Base-by-base conservation (phyloP, 2,888 invertebrate species). In the Leptogaster cylindrica region DNA sequence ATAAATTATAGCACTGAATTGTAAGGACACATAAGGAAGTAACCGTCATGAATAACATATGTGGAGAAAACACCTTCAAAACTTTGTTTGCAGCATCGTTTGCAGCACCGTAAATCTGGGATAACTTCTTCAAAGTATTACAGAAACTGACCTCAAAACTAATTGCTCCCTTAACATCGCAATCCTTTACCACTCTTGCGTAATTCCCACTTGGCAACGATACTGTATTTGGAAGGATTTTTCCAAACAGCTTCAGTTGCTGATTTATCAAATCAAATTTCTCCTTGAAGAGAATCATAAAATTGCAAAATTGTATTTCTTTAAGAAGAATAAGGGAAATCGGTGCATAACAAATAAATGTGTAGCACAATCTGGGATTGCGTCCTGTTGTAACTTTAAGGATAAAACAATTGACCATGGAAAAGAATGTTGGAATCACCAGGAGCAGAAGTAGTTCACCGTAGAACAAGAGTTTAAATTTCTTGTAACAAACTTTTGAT, bases 261-360 rank as follows among this genome's bases (percentile, higher is more conserved):
- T 36, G 65, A 23, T 77, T 77, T 12, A 76, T 70, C 0, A 70
- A 10, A 8, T 67, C 67, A 31, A 75, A 74, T 68, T 76, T 76
- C 0, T 69, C 65, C 68, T 73, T 74, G 0, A 77, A 44, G 3
- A 76, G 65, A 44, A 74, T 72, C 71, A 77, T 73, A 14, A 76
- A 65, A 68, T 75, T 76, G 28, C 73, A 75, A 65, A 76, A 77
- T 63, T 75, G 74, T 39, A 76, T 75, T 64, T 76, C 74, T 27
- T 76, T 75, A 0, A 76, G 67, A 0, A 75, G 74, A 27, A 76
- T 20, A 39, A 75, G 23, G 3, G 75, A 68, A 20, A 77, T 72
- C 4, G 76, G 76, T n/a, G 70, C 66, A 66, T 75, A 76, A 23
- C 76, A 77, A 16, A 77, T 74, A 68, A 75, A 76, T 74, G 75